Conservation (phyloP, 2,797 vertebrate genomes). For the Hypotaenidia okinawae region DNA sequence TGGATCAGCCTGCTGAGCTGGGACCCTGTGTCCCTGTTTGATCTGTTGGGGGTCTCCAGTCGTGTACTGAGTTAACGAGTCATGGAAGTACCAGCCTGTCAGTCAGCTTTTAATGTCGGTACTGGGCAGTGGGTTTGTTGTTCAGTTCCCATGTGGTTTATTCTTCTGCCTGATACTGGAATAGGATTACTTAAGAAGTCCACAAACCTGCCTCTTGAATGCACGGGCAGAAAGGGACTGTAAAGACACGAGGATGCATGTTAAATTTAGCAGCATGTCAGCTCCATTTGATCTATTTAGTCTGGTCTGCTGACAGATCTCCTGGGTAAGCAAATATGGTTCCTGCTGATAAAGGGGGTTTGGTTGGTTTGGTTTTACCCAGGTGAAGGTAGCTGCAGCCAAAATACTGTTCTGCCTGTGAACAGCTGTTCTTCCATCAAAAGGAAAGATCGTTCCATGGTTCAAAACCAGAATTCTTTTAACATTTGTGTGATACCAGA, state of each 20-base stretch:
- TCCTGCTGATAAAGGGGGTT: conserved; percentile 24
- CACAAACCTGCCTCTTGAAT: conserved; percentile 52
- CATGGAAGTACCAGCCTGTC: conserved; percentile 43
- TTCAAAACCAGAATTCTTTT: not conserved
- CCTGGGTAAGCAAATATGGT: conserved; percentile 30
- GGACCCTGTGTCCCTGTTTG: not conserved
- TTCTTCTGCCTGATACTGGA: conserved; percentile 48
- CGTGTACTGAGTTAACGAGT: too few species aligned
- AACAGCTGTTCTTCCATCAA: not conserved
- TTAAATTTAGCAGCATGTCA: conserved; percentile 28
- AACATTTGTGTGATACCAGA: not conserved
- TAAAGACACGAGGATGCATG: conserved; percentile 43
- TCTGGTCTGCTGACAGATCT: conserved; percentile 22
- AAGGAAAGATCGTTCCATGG: not conserved
- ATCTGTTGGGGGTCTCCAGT: conserved; percentile 53
- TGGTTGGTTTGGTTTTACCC: not conserved
- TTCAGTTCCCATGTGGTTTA: conserved; percentile 67
- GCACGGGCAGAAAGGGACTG: conserved; percentile 51
- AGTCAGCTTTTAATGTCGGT: conserved; percentile 25
- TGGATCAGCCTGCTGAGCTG: conserved; percentile 33
- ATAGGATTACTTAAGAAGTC: conserved; percentile 51
- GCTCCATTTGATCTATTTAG: conserved; percentile 48
- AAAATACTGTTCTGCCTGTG: not conserved
- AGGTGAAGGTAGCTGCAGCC: not conserved
- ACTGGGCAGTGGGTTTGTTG: conserved; percentile 64